phyloP scores from a whole-genome alignment of 2,113 vertebrate species.

The Trachemys scripta region DNA sequence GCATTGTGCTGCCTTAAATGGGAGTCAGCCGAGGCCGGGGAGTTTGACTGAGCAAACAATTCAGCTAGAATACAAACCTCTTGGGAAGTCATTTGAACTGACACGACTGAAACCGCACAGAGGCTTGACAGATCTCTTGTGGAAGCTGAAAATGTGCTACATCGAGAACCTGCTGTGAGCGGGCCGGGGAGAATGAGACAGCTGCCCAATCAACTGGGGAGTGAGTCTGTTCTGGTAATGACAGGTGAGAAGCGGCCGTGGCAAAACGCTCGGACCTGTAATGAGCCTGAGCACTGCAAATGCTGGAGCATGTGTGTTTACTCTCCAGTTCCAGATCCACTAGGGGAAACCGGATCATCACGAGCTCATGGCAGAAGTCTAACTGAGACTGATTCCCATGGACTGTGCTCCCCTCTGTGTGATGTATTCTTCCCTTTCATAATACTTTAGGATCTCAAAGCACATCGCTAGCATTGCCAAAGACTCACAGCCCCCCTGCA shows the following conservation, averaged over 20 bases:
- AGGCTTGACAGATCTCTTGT: background rate
- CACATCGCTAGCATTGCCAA: background rate
- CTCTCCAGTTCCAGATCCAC: background rate
- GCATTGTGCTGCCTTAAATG: background rate
- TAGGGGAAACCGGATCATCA: background rate
- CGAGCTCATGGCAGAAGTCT: background rate
- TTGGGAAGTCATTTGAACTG: background rate
- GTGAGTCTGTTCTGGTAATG: background rate
- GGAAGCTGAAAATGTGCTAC: background rate
- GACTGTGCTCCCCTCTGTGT: background rate
- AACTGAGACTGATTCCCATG: background rate
- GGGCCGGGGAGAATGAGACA: background rate
- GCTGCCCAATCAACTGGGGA: background rate
- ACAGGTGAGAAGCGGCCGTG: background rate
- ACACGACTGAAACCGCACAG: background rate
- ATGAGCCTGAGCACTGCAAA: background rate
- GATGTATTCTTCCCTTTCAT: background rate
- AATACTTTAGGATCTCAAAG: background rate
- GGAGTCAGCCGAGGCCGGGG: background rate
- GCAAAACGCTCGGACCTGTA: background rate
- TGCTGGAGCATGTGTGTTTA: background rate
- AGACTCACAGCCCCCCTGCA: background rate
- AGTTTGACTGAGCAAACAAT: background rate
- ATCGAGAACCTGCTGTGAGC: background rate
- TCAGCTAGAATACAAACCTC: background rate